Base-by-base conservation (phyloP, 2,113 vertebrate genomes). In the Sus scrofa region DNA sequence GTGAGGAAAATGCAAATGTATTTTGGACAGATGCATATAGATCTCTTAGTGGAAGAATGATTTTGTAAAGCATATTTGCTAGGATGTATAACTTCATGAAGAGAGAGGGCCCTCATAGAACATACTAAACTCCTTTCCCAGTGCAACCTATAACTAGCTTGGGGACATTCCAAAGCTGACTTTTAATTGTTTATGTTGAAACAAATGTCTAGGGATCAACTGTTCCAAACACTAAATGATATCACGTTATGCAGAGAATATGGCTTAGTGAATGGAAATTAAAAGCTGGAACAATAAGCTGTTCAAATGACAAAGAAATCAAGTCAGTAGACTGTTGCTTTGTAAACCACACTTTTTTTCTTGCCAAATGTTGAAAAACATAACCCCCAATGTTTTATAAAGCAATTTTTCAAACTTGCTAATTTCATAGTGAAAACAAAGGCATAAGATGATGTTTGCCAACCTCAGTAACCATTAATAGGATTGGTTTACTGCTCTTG, bases 231-330 rank as follows among this genome's bases (percentile, higher is more conserved):
- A 71, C 24, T 83, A 62, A 91, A 82, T 65, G 87, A 58, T 73
- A 74, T 37, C 26, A 60, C 27, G 16, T 34, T 86, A 82, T 67
- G 34, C 54, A 75, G 74, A 89, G 68, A 83, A 77, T 67, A 30
- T 77, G n/a, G 20, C 44, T 92, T 82, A 68, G 7, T 65, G 26
- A 77, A 71, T 22, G 2, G 14, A 88, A 96, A 94, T 85, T 86
- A 67, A 90, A 78, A 96, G 15, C n/a, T 26, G 1, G 18, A 78
- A 75, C 6, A 58, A 24, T 87, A 27, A 54, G 20, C 19, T 58
- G 39, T 70, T 89, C 44, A 86, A 79, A 30, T 89, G 27, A 86
- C 54, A 86, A 97, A 63, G n/a, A 70, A 75, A 87, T 54, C 24
- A 86, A 30, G 22, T 86, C 18, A 37, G 19, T 71, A 37, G 78